Evolutionary conservation across 2,888 invertebrate genomes (phyloP).

Genomic region (Clostera curtula): DNA sequence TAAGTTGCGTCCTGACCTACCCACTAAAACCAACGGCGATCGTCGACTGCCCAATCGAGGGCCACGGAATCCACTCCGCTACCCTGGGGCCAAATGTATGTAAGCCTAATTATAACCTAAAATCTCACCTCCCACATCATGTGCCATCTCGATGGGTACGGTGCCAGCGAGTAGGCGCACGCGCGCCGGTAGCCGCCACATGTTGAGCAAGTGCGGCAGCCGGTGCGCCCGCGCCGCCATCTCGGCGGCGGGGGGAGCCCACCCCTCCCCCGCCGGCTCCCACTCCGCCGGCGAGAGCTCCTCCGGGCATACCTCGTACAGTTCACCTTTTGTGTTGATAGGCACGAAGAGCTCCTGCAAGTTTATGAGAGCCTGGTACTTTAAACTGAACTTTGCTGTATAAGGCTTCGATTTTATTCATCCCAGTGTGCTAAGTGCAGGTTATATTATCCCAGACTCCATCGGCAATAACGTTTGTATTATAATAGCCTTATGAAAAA

Average conservation of each 20-base stretch:
- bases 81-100: not conserved
- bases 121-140: constrained; percentile 76
- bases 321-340: constrained; percentile 83
- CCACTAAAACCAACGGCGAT: too few species aligned
- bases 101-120: not conserved
- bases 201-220: constrained; percentile 71
- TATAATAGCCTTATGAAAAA: not conserved
- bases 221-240: constrained; percentile 73
- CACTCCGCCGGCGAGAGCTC: constrained; percentile 71
- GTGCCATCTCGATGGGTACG: constrained; percentile 74
- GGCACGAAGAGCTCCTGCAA: constrained; percentile 82
- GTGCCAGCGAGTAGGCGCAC: constrained; percentile 77
- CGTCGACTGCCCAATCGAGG: too few species aligned
- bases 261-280: constrained; percentile 66
- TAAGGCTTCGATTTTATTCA: not conserved
- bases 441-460: too few species aligned
- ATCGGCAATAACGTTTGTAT: too few species aligned
- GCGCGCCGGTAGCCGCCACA: constrained; percentile 74
- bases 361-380: constrained; percentile 21
- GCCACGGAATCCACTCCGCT: not conserved
- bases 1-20: too few species aligned
- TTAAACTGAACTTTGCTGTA: constrained; percentile 3
- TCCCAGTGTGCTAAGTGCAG: not conserved
- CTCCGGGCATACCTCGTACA: constrained; percentile 78
- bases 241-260: constrained; percentile 52